Conservation (phyloP, 2,113 vertebrate genomes). For the Mesocricetus auratus region DNA sequence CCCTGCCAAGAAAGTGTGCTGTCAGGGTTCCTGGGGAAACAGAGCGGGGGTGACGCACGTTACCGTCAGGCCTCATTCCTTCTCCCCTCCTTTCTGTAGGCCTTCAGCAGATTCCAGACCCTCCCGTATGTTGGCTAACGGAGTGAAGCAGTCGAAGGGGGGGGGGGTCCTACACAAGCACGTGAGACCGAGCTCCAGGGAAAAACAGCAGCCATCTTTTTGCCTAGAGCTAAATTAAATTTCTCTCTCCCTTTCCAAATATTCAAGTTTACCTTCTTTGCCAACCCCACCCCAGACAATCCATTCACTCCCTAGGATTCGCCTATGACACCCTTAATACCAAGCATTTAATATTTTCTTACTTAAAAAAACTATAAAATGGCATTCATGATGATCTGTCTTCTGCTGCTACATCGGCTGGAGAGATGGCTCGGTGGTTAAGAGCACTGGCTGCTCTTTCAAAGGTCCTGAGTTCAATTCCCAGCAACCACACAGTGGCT, state of each 20-base stretch:
- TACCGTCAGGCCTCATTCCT: neutral
- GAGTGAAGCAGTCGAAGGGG: neutral
- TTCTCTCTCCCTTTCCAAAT: neutral
- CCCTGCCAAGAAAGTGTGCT: neutral
- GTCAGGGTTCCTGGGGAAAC: neutral
- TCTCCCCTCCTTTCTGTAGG: neutral
- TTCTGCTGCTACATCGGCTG: neutral
- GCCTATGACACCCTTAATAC: neutral
- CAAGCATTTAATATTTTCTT: neutral
- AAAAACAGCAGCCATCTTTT: neutral
- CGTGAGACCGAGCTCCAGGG: neutral
- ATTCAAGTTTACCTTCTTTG: neutral
- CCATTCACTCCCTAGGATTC: constrained; percentile 23
- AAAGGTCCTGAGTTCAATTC: too few species aligned
- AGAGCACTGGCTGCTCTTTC: too few species aligned
- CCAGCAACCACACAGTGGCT: too few species aligned
- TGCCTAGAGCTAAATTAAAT: neutral
- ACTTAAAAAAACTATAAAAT: neutral
- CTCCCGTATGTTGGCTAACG: neutral
- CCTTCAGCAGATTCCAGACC: neutral
- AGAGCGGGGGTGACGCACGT: neutral
- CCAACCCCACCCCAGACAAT: neutral
- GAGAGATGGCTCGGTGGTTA: too few species aligned
- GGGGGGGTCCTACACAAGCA: rapidly evolving
- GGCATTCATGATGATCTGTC: neutral